phyloP scores from a whole-genome alignment of 2,797 vertebrate genomes.

The Staurois parvus region DNA sequence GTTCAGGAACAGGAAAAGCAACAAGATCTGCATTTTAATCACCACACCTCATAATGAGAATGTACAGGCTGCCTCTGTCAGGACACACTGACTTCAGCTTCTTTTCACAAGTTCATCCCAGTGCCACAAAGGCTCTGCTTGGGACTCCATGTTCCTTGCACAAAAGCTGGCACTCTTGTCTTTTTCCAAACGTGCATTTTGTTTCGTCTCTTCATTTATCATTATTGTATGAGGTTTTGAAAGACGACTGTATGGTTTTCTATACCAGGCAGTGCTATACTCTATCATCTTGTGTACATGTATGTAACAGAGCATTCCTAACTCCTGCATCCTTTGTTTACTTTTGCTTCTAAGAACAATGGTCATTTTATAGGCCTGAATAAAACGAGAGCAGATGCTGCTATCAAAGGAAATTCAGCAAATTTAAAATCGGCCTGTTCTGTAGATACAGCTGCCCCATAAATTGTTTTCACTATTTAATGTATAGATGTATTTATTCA shows the following conservation, averaged over 20 bases:
- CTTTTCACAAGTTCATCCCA: neutral
- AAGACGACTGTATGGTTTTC: neutral
- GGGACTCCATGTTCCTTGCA: neutral
- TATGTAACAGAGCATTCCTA: neutral
- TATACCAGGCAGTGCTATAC: neutral
- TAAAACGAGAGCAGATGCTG: too few relatives aligned
- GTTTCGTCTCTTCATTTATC: neutral
- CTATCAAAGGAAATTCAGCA: too few relatives aligned
- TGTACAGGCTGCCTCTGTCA: constrained; percentile 10
- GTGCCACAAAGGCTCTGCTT: neutral
- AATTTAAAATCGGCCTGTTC: too few relatives aligned
- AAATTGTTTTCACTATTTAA: too few relatives aligned
- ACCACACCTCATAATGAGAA: constrained; percentile 18
- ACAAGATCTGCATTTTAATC: constrained; percentile 41
- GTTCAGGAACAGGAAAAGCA: constrained; percentile 47
- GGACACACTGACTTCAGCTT: neutral
- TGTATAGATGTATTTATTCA: too few relatives aligned
- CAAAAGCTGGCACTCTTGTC: neutral
- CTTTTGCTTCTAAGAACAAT: neutral
- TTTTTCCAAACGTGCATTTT: neutral
- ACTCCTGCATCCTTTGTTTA: neutral
- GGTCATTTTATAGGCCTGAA: neutral
- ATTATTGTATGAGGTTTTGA: constrained; percentile 1
- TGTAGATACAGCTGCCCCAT: too few relatives aligned
- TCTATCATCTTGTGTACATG: constrained; percentile 9